A percentile compares a stretch with the other conserved stretches of the same genome.
Evolutionary conservation across 2,797 vertebrate genomes (phyloP).

Genomic region (Cyprinella venusta): DNA sequence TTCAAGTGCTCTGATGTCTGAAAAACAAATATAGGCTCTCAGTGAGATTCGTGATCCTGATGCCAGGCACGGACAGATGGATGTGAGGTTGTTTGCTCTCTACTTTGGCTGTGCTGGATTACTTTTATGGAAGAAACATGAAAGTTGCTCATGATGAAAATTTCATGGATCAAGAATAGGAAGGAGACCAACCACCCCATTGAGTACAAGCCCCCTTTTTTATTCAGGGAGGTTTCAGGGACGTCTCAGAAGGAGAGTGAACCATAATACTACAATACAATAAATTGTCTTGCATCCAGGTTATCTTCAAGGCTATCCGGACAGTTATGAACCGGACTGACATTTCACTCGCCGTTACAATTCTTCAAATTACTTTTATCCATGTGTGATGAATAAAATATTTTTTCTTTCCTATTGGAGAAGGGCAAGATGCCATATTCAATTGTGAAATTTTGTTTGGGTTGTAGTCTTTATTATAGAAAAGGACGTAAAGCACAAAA

Average conservation of each 20-base stretch:
- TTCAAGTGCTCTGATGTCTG: conserved; percentile 52
- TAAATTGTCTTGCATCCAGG: conserved; percentile 43
- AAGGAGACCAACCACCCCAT: conserved; percentile 51
- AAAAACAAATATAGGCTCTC: conserved; percentile 48
- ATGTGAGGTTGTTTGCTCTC: conserved; percentile 56
- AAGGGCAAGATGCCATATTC: neutral
- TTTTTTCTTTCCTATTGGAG: neutral
- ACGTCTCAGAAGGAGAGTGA: conserved; percentile 44
- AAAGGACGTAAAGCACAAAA: neutral
- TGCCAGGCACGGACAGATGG: conserved; percentile 59
- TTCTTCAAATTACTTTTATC: conserved; percentile 32
- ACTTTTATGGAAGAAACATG: conserved; percentile 59
- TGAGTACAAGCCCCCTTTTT: conserved; percentile 42
- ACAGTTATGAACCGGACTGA: conserved; percentile 42
- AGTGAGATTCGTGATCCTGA: conserved; percentile 53
- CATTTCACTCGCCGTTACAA: conserved; percentile 18
- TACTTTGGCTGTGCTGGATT: conserved; percentile 54
- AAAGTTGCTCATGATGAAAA: conserved; percentile 61
- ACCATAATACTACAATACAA: conserved; percentile 47
- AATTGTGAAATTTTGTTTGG: neutral
- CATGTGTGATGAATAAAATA: conserved; percentile 21
- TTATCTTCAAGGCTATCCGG: conserved; percentile 47
- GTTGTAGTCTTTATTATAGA: neutral
- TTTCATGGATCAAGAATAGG: conserved; percentile 59
- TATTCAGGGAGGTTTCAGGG: conserved; percentile 44